These are phyloP conservation scores for Poecilia latipinna DNA, from an alignment of 2,113 vertebrate species.

Conservation along the genomic window DNA sequence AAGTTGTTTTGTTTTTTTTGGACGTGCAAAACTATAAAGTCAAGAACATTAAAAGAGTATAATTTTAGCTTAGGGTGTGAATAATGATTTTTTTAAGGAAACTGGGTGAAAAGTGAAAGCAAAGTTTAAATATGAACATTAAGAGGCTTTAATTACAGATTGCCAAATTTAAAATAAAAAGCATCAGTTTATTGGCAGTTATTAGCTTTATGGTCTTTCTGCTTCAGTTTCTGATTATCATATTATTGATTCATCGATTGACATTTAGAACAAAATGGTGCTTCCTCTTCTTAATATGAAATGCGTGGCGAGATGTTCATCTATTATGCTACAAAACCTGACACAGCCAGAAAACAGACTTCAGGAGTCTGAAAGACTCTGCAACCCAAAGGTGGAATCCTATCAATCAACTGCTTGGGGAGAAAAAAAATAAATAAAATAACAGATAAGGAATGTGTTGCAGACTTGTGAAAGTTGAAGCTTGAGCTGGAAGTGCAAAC, in stretches of 20 bases:
- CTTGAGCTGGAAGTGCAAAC: constrained; percentile 26
- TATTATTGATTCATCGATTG: not conserved
- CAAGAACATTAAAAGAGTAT: not conserved
- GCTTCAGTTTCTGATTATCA: not conserved
- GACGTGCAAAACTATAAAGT: not conserved
- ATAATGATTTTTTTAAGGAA: not conserved
- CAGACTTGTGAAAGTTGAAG: constrained; percentile 54
- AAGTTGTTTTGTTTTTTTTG: too few relatives aligned
- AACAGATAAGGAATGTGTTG: constrained; percentile 39
- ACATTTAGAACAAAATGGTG: not conserved
- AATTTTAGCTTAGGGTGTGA: not conserved
- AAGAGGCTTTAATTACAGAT: not conserved
- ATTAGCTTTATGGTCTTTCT: not conserved
- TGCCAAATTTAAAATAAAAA: not conserved
- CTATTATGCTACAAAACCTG: constrained; percentile 7
- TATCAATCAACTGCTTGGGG: constrained; percentile 13
- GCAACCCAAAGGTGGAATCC: not conserved
- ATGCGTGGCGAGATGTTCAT: not conserved
- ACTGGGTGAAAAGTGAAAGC: not conserved
- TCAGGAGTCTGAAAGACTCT: not conserved
- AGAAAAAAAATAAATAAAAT: constrained; percentile 3
- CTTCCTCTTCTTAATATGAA: not conserved
- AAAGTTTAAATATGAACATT: not conserved
- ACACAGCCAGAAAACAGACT: constrained; percentile 4
- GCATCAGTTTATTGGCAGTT: too few relatives aligned